Conservation (phyloP, 2,113 vertebrate genomes). For the Siphamia tubifer region DNA sequence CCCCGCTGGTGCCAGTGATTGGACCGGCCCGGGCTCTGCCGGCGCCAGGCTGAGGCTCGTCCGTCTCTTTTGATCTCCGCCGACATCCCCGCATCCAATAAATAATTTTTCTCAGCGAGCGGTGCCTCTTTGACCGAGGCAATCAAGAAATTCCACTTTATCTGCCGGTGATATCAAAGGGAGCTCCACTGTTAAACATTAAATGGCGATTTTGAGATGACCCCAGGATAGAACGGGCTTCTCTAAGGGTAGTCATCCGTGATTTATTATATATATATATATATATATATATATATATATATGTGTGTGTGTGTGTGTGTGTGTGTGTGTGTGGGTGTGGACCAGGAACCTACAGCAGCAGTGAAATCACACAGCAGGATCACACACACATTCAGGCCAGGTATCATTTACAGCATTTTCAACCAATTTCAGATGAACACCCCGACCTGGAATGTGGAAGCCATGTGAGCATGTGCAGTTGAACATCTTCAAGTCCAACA, state of each 20-base stretch:
- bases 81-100: constrained; percentile 61
- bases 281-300: background rate
- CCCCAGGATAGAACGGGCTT: constrained; percentile 15
- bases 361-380: constrained; percentile 16
- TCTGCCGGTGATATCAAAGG: constrained; percentile 53
- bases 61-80: constrained; percentile 64
- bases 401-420: constrained; percentile 23
- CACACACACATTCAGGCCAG: constrained; percentile 13
- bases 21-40: constrained; percentile 53
- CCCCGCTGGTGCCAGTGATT: constrained; percentile 68
- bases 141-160: constrained; percentile 64
- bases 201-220: constrained; percentile 65
- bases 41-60: constrained; percentile 14
- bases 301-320: background rate
- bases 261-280: constrained; percentile 41
- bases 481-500: background rate
- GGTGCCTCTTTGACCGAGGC: constrained; percentile 56
- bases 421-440: background rate
- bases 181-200: constrained; percentile 47
- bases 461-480: background rate
- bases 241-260: constrained; percentile 1
- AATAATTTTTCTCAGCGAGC: constrained; percentile 68
- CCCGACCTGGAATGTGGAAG: background rate
- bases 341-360: background rate
- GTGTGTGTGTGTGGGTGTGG: background rate